Evolutionary conservation across 2,113 vertebrate species (phyloP).

Genomic region (Danionella cerebrum): DNA sequence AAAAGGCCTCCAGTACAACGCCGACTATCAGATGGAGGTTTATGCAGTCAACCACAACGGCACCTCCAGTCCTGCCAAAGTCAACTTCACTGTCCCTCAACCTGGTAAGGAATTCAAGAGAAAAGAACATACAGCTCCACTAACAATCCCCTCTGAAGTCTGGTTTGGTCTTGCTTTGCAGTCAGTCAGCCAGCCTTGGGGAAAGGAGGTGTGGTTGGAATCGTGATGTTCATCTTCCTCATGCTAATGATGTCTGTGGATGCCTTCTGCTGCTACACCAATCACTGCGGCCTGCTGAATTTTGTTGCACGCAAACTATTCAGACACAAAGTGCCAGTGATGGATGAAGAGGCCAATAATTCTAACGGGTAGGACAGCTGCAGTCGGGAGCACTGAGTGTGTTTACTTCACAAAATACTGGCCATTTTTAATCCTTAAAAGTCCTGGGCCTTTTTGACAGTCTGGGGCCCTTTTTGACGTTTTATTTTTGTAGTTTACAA

Average conservation of each 20-base stretch:
- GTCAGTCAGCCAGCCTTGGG: slow-evolving; percentile 47
- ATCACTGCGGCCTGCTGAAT: slow-evolving; percentile 67
- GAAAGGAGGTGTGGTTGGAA: slow-evolving; percentile 59
- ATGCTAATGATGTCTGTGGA: slow-evolving; percentile 64
- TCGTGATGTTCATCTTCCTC: slow-evolving; percentile 67
- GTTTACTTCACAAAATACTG: too few relatives aligned
- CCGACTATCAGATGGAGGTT: slow-evolving; percentile 57
- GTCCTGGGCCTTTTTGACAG: too few relatives aligned
- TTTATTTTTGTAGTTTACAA: too few relatives aligned
- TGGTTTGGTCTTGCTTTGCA: not conserved
- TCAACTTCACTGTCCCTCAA: slow-evolving; percentile 54
- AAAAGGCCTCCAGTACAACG: slow-evolving; percentile 48
- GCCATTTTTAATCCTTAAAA: too few relatives aligned
- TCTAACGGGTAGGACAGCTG: slow-evolving; percentile 31
- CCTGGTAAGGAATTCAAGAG: too few relatives aligned
- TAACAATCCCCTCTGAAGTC: too few relatives aligned
- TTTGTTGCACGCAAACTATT: slow-evolving; percentile 59
- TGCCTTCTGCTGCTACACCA: slow-evolving; percentile 67
- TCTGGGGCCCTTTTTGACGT: too few relatives aligned
- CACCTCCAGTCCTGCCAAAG: slow-evolving; percentile 43
- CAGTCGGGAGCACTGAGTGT: not conserved
- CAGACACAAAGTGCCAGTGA: slow-evolving; percentile 51
- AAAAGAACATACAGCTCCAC: too few relatives aligned
- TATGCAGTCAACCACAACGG: slow-evolving; percentile 57
- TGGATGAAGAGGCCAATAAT: slow-evolving; percentile 51